phyloP scores from a whole-genome alignment of 1,140 invertebrate species.

The Sarcophaga peregrina region DNA sequence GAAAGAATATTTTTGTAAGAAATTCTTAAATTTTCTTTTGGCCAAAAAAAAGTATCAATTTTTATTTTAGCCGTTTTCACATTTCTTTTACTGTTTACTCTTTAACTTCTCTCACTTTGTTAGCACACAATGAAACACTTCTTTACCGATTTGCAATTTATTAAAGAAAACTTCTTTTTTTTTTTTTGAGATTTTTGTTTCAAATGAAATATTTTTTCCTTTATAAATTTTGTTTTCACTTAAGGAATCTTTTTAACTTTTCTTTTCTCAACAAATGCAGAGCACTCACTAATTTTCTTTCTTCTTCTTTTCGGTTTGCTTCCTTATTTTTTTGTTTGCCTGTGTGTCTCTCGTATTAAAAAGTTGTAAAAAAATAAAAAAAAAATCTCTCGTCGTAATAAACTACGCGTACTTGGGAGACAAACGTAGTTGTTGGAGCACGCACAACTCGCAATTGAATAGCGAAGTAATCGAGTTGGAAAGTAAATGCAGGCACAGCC shows the following conservation, averaged over 20 bases:
- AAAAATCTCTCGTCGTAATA: background rate
- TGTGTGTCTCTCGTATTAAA: background rate
- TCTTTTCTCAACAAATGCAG: background rate
- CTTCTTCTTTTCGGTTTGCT: background rate
- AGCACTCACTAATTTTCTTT: background rate
- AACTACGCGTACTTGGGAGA: background rate
- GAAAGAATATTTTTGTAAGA: no score
- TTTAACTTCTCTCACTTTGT: no score
- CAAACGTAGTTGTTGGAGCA: constrained; percentile 32
- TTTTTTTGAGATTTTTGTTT: no score
- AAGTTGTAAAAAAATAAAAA: background rate
- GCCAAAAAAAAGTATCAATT: no score
- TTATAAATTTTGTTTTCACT: background rate
- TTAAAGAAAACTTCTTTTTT: no score
- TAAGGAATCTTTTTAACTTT: background rate
- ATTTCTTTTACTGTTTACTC: no score
- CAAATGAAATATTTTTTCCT: no score
- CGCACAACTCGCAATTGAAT: constrained; percentile 34
- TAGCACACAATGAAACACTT: no score
- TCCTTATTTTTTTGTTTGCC: background rate
- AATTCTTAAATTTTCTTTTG: no score
- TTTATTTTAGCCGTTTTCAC: no score
- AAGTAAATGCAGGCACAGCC: constrained; percentile 6
- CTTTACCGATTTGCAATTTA: no score
- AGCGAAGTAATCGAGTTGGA: constrained; percentile 2